Conservation (phyloP, 2,888 invertebrate genomes). For the Ochropleura leucogaster region DNA sequence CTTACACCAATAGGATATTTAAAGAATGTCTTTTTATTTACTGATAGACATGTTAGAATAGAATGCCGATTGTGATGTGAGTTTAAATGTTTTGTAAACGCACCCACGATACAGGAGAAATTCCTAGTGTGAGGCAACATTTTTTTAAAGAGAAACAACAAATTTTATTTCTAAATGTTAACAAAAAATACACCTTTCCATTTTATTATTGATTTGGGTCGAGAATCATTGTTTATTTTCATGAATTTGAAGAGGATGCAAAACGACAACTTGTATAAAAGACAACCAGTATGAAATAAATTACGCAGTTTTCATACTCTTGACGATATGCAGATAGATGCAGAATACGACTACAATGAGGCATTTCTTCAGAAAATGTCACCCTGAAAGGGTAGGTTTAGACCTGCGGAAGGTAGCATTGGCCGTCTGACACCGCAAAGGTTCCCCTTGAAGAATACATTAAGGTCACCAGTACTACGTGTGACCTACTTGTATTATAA, state of each 20-base stretch:
- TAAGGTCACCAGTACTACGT: conserved; percentile 54
- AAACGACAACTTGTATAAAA: neutral
- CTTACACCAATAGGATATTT: neutral
- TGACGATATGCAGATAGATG: neutral
- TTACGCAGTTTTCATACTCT: neutral
- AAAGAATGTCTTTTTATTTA: neutral
- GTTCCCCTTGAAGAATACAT: conserved; percentile 57
- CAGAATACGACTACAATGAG: neutral
- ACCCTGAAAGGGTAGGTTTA: conserved; percentile 13
- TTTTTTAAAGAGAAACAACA: no score
- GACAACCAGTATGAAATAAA: neutral
- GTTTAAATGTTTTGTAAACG: no score
- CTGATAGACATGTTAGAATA: neutral
- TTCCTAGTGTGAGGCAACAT: no score
- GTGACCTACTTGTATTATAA: conserved; percentile 65
- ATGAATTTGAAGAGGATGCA: no score
- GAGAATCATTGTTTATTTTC: no score
- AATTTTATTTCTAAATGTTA: no score
- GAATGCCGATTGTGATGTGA: neutral
- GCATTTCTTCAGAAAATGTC: neutral
- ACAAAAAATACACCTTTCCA: no score
- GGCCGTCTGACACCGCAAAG: conserved; percentile 45
- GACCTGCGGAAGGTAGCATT: conserved; percentile 38
- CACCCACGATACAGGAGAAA: no score
- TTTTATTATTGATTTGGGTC: no score